phyloP scores from a whole-genome alignment of 2,797 vertebrate species.

The Rhabdophis nuchalis region DNA sequence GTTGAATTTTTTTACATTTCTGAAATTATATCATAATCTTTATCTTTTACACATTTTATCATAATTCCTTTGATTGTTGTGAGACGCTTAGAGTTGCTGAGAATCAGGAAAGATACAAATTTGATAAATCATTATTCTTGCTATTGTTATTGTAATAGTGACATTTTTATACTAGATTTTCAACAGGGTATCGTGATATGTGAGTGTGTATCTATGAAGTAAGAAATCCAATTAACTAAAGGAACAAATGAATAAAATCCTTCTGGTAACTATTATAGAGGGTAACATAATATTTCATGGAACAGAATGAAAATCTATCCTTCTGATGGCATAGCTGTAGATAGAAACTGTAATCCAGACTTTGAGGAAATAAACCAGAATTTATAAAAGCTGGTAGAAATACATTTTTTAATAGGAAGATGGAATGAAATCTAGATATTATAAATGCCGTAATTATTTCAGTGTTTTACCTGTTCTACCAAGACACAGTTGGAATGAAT shows the following conservation, averaged over 20 bases:
- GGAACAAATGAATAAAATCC: neutral
- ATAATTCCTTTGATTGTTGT: neutral
- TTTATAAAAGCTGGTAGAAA: neutral
- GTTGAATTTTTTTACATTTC: neutral
- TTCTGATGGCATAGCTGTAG: neutral
- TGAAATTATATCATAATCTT: neutral
- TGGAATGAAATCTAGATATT: neutral
- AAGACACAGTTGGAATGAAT: neutral
- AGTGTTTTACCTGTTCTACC: neutral
- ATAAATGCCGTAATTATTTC: neutral
- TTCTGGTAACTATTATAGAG: neutral
- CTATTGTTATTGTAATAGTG: neutral
- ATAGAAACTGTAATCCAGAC: neutral
- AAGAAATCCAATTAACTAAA: neutral
- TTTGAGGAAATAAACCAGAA: neutral
- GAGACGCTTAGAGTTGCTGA: neutral
- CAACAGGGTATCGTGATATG: neutral
- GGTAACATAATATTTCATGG: neutral
- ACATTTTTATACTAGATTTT: neutral
- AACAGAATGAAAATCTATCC: neutral
- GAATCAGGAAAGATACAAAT: neutral
- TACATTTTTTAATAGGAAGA: neutral
- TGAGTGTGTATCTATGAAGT: neutral
- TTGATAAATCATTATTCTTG: neutral
- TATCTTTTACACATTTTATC: neutral